These are phyloP conservation scores for Eristalis intricaria DNA, from an alignment of 2,888 invertebrate species.

Conservation along the genomic window DNA sequence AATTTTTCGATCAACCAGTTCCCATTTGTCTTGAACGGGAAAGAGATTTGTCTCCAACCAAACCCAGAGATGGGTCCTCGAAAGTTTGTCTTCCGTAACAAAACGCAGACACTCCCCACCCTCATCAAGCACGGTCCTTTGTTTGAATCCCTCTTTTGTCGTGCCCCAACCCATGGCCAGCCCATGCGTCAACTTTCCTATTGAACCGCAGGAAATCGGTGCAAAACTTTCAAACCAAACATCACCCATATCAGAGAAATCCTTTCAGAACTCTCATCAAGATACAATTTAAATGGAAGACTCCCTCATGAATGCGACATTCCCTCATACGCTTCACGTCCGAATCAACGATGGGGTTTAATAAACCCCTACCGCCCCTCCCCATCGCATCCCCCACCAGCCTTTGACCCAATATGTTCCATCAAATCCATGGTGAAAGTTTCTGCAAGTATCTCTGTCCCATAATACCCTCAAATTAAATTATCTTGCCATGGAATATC, in stretches of 20 bases:
- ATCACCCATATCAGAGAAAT: neutral
- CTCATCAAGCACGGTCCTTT: too few species aligned
- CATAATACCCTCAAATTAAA: conserved; percentile 48
- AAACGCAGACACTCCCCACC: too few species aligned
- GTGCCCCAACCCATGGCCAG: too few species aligned
- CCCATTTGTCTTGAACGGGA: too few species aligned
- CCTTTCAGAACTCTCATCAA: conserved; percentile 5
- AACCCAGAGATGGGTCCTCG: too few species aligned
- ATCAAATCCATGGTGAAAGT: conserved; percentile 16
- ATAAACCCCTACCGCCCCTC: too few species aligned
- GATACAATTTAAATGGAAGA: conserved; percentile 23
- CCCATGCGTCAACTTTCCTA: too few species aligned
- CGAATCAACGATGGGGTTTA: conserved; percentile 45
- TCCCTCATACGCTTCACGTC: conserved; percentile 27
- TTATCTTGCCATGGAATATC: conserved; percentile 60
- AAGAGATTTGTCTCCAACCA: too few species aligned
- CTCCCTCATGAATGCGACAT: conserved; percentile 9
- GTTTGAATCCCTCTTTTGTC: too few species aligned
- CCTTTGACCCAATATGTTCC: conserved; percentile 7
- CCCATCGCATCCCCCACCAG: neutral
- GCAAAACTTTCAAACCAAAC: neutral
- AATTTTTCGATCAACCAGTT: too few species aligned
- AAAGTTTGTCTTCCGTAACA: too few species aligned
- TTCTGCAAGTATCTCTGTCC: neutral
- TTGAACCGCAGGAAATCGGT: neutral